Percentiles rank a stretch among this genome's conserved stretches.
Conservation (phyloP, 1,140 invertebrate genomes). For the Plodia interpunctella region DNA sequence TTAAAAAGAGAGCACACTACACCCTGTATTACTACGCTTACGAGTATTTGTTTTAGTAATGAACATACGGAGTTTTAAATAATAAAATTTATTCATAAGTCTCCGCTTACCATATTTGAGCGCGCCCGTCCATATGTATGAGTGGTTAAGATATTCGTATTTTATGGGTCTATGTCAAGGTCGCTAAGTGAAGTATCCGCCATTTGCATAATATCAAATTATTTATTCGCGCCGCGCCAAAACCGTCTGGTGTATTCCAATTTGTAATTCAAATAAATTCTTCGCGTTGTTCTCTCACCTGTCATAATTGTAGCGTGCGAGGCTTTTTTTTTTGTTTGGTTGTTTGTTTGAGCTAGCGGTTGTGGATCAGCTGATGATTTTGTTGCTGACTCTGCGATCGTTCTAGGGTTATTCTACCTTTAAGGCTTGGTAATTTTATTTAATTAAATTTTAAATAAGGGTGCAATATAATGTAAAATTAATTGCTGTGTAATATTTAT, state of each 20-base stretch:
- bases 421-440: no score
- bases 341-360: constrained; percentile 40
- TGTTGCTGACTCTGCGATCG: neutral
- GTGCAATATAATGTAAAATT: no score
- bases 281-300: constrained; percentile 45
- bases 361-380: constrained; percentile 6
- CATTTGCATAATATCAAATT: constrained; percentile 75
- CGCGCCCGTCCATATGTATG: constrained; percentile 73
- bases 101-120: constrained; percentile 72
- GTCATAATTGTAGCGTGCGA: constrained; percentile 58
- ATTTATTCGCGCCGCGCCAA: constrained; percentile 71
- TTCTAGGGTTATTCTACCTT: no score
- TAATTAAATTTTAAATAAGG: no score
- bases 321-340: constrained; percentile 35
- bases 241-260: constrained; percentile 65
- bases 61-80: constrained; percentile 74
- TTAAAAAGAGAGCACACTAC: constrained; percentile 9
- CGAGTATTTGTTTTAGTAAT: constrained; percentile 76
- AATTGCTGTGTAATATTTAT: no score
- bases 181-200: constrained; percentile 58
- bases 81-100: constrained; percentile 76
- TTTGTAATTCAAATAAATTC: constrained; percentile 75
- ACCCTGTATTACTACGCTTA: constrained; percentile 70
- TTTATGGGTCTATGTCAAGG: constrained; percentile 73
- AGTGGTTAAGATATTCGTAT: constrained; percentile 73